A percentile compares a stretch with the other conserved stretches of the same genome.
phyloP scores from a whole-genome alignment of 2,113 vertebrate species.

The Geothlypis trichas region DNA sequence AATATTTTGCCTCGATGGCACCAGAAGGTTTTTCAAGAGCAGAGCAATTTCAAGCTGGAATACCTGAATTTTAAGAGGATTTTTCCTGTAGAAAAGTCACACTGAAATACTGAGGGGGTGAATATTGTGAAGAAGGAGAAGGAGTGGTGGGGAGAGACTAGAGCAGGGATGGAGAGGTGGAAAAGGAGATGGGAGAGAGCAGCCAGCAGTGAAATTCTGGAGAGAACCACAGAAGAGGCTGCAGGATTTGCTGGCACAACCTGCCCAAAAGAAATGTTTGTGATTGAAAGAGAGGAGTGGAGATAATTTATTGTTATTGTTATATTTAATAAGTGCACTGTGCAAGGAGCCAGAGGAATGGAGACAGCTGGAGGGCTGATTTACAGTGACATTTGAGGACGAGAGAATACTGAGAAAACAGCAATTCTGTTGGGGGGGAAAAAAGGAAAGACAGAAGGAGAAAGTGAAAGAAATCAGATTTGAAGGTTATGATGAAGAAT shows the following conservation, averaged over 20 bases:
- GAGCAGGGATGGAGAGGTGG: neutral
- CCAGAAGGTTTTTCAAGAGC: neutral
- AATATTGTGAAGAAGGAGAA: neutral
- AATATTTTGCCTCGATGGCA: neutral
- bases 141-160: fast-evolving
- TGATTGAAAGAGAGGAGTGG: neutral
- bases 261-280: neutral
- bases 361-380: neutral
- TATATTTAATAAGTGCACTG: neutral
- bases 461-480: neutral
- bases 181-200: neutral
- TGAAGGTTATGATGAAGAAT: neutral
- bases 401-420: neutral
- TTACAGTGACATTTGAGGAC: neutral
- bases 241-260: neutral
- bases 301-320: neutral
- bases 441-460: neutral
- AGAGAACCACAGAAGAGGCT: neutral
- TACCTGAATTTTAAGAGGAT: neutral
- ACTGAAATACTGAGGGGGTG: neutral
- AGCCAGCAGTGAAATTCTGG: neutral
- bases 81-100: neutral
- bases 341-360: neutral
- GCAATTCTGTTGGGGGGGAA: neutral
- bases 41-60: neutral